Conservation (phyloP, 2,113 vertebrate genomes). For the Romanogobio albipinnatus region DNA sequence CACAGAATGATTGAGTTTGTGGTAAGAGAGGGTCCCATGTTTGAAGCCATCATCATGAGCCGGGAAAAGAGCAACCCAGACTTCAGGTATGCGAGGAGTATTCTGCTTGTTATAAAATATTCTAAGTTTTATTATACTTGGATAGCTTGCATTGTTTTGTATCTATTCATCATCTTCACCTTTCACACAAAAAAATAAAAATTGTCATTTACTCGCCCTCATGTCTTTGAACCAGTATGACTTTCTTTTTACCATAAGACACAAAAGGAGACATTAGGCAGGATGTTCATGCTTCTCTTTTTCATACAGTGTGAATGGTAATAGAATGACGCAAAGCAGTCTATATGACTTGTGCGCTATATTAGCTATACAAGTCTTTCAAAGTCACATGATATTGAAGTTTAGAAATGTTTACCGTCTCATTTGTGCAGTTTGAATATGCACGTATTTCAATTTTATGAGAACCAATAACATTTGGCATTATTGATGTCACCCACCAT, state of each 20-base stretch:
- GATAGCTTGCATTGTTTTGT: neutral
- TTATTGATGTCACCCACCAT: neutral
- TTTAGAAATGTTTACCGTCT: neutral
- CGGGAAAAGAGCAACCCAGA: slow-evolving; percentile 81
- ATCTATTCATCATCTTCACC: no score
- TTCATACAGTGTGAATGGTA: neutral
- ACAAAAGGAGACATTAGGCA: neutral
- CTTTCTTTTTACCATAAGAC: neutral
- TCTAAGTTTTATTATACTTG: neutral
- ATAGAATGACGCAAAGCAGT: neutral
- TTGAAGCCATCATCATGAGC: slow-evolving; percentile 84
- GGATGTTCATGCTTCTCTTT: neutral
- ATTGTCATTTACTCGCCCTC: neutral
- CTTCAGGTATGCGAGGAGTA: slow-evolving; percentile 67
- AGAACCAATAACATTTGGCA: neutral
- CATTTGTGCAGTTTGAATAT: neutral
- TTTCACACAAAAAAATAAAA: neutral
- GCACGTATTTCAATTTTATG: neutral
- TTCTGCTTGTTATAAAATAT: neutral
- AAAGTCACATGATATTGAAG: neutral
- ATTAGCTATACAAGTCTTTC: neutral
- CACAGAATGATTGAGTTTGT: slow-evolving; percentile 87
- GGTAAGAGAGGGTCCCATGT: slow-evolving; percentile 82
- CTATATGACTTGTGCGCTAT: neutral
- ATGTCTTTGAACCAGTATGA: neutral